These are phyloP conservation scores for Leptoteleia sp. DNA, from an alignment of 1,140 invertebrate species.

Conservation along the genomic window DNA sequence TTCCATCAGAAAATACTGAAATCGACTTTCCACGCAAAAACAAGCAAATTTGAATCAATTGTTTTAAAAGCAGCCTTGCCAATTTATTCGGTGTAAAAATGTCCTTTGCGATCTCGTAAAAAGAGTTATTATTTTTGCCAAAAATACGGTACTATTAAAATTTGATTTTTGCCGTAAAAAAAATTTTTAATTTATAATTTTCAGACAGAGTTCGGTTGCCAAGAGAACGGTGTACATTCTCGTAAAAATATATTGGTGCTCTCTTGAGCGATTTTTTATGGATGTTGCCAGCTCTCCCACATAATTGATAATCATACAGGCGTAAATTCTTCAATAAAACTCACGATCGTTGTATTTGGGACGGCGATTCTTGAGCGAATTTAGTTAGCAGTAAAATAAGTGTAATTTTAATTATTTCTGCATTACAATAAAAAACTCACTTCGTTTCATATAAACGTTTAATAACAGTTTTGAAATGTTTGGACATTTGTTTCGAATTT, in stretches of 20 bases:
- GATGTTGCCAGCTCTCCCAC: conserved; percentile 9
- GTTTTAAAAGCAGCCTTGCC: too few species aligned
- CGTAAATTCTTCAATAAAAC: conserved; percentile 10
- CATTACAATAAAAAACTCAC: too few species aligned
- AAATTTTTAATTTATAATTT: conserved; percentile 7
- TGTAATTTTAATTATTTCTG: too few species aligned
- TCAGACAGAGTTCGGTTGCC: background rate
- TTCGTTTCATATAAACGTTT: too few species aligned
- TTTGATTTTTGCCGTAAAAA: background rate
- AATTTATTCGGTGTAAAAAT: too few species aligned
- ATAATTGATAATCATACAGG: conserved; percentile 25
- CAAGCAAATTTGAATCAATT: too few species aligned
- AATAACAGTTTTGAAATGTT: too few species aligned
- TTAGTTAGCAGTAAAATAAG: too few species aligned
- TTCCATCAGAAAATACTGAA: too few species aligned
- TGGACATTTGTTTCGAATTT: too few species aligned
- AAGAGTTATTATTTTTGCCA: background rate
- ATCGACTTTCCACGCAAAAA: too few species aligned
- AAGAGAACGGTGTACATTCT: conserved; percentile 1
- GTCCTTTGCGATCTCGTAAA: background rate
- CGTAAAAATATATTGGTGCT: conserved; percentile 12
- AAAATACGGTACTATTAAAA: conserved; percentile 4
- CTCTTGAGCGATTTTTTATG: conserved; percentile 14
- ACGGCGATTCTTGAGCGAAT: too few species aligned
- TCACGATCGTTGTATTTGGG: conserved; percentile 3